These are phyloP conservation scores for Lacanobia oleracea DNA, from an alignment of 2,888 invertebrate species.

Conservation along the genomic window DNA sequence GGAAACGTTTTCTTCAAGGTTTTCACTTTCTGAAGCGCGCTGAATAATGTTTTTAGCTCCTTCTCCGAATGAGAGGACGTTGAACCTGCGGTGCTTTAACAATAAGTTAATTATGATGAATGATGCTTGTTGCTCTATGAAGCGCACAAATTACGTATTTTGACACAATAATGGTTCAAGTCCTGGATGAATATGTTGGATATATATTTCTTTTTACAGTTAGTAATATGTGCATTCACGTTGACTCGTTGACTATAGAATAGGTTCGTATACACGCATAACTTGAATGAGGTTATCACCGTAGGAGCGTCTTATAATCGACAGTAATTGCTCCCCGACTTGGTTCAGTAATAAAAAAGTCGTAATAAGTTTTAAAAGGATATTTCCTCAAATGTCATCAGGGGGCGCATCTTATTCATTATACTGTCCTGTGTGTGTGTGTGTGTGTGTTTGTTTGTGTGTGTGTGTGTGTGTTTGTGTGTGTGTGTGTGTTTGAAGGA, in stretches of 20 bases:
- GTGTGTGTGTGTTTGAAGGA: neutral
- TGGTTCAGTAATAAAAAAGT: neutral
- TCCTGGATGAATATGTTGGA: too few species aligned
- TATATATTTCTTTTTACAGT: too few species aligned
- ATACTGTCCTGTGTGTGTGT: neutral
- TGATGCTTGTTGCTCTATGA: too few species aligned
- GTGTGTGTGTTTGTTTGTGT: too few species aligned
- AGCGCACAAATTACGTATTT: too few species aligned
- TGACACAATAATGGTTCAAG: too few species aligned
- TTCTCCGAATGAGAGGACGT: too few species aligned
- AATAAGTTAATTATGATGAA: too few species aligned
- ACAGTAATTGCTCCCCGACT: neutral
- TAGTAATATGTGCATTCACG: neutral
- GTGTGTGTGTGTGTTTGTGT: too few species aligned
- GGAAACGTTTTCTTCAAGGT: neutral
- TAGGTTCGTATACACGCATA: neutral
- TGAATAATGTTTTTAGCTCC: too few species aligned
- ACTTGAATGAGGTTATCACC: neutral
- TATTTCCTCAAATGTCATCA: conserved; percentile 13
- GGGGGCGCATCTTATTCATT: neutral
- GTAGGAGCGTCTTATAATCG: neutral
- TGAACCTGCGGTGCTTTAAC: too few species aligned
- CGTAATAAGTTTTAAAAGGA: conserved; percentile 23
- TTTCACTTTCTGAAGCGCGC: neutral
- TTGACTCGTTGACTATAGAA: neutral